Base-by-base conservation (phyloP, 2,113 vertebrate species). In the Columbina picui region DNA sequence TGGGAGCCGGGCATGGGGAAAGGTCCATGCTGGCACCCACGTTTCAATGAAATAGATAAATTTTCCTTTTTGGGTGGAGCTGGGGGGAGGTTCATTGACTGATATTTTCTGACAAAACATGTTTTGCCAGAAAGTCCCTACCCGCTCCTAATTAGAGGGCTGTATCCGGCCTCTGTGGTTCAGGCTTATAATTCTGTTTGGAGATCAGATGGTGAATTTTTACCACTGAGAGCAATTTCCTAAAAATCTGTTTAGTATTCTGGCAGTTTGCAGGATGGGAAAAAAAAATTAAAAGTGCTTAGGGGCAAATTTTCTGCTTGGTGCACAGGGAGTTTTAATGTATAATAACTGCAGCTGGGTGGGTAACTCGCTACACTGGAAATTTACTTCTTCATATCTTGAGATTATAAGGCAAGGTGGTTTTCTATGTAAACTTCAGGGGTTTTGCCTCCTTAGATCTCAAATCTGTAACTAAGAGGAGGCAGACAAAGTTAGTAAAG, bases 191-290 rank as follows among this genome's bases (percentile, higher is more conserved):
- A 79, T 82, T 83, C 67, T 67, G 36, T 61, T 55, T 90, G 87
- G 83, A 71, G 82, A 94, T 78, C 83, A 90, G 84, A 91, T 78
- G 81, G 83, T 86, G 79, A 63, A 53, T 49, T 89, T 86, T 88
- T 74, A 88, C 68, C 39, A 78, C 43, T 23, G 83, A 95, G 56
- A 88, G 56, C 52, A 87, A 60, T 86, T 89, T 86, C 90, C 88
- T 94, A 78, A 90, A 94, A 92, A 68, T 73, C 80, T 79, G 60
- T 64, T 94, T 82, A 65, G 70, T 78, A 89, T 92, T 93, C 86
- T 89, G 85, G 76, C 53, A 92, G 69, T 93, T 94, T 69, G 43
- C 79, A 79, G 43, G 50, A 79, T 57, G 27, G 55, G 34, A 91
- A 78, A 77, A 38, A 2, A 30, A 38, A 1, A 30, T 32, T n/a